Base-by-base conservation (phyloP, 2,888 invertebrate species). In the Mantis religiosa region DNA sequence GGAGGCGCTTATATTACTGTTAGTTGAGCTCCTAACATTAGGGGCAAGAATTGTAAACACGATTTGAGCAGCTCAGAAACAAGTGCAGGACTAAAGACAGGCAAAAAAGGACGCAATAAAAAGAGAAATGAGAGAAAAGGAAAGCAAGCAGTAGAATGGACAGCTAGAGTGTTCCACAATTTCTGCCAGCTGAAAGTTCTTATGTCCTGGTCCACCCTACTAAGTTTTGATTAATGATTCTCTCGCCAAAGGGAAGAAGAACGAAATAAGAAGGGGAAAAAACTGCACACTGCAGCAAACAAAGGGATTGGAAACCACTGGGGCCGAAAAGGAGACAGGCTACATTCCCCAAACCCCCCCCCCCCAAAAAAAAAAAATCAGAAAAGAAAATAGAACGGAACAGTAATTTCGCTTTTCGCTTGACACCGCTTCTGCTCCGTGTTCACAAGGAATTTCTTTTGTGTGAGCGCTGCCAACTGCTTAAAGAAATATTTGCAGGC, bases 201-300 rank as follows among this genome's bases (percentile, higher is more conserved):
- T 71, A 71, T 71, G 54, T 71, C 54, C 20, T 20, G 54, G 54
- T 71, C 54, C 54, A 71, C 54, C 54, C 54, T 25, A 71, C 54
- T 71, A 71, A 71, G 54, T 71, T 71, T 71, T 71, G 54, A 71
- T 71, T 71, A 71, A 71, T 71, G 54, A 71, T 71, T 71, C 54
- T 71, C 54, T 71, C 54, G 54, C 54, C 54, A 71, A 71, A 71
- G 54, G 54, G 54, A 71, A 71, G 54, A 71, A 71, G 54, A 71
- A 71, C 54, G 54, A 71, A 71, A 71, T 71, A 71, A 71, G 54
- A 71, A 71, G 54, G 85, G 27, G 41, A 54, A 81, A 86, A 81
- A 86, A 81, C 81, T 81, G 81, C 86, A 86, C 86, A 86, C 86
- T 86, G 86, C 86, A 86, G 81, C 30, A 85, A 71, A 25, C 86